Conservation (phyloP, 64 coral and sea anemone species). For the Acropora yongei region DNA sequence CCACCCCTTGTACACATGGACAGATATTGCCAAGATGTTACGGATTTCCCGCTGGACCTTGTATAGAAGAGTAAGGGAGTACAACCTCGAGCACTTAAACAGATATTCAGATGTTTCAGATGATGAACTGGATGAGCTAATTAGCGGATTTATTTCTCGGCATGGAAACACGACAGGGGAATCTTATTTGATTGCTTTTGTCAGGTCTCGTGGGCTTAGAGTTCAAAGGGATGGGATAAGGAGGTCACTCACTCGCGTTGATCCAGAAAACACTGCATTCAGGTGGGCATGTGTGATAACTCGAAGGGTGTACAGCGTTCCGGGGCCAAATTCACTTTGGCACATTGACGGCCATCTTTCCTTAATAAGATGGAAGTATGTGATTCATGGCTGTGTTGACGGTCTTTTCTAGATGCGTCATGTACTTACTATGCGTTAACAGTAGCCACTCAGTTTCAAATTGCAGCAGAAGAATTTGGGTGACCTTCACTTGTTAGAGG, state of each 20-base stretch:
- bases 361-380: not conserved
- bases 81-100: not conserved
- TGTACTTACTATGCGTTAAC: not conserved
- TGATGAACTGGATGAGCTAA: slow-evolving; percentile 11
- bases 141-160: slow-evolving; percentile 43
- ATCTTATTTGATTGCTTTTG: slow-evolving; percentile 43
- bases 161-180: slow-evolving; percentile 47
- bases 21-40: slow-evolving; percentile 44
- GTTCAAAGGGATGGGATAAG: slow-evolving; percentile 45
- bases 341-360: slow-evolving; percentile 44
- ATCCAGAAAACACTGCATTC: slow-evolving; percentile 43
- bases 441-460: too few species aligned
- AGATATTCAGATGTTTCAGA: slow-evolving; percentile 43
- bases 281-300: slow-evolving; percentile 56
- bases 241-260: slow-evolving; percentile 31
- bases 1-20: not conserved
- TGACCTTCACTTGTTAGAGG: too few species aligned
- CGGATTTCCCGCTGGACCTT: slow-evolving; percentile 39
- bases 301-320: slow-evolving; percentile 46
- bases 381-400: not conserved
- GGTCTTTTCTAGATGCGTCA: not conserved
- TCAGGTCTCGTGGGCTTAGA: slow-evolving; percentile 38
- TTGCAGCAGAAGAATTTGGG: too few species aligned
- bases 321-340: slow-evolving; percentile 57
- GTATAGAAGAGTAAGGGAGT: slow-evolving; percentile 42